Conservation (phyloP, 2,797 vertebrate genomes). For the Eulemur mongoz region DNA sequence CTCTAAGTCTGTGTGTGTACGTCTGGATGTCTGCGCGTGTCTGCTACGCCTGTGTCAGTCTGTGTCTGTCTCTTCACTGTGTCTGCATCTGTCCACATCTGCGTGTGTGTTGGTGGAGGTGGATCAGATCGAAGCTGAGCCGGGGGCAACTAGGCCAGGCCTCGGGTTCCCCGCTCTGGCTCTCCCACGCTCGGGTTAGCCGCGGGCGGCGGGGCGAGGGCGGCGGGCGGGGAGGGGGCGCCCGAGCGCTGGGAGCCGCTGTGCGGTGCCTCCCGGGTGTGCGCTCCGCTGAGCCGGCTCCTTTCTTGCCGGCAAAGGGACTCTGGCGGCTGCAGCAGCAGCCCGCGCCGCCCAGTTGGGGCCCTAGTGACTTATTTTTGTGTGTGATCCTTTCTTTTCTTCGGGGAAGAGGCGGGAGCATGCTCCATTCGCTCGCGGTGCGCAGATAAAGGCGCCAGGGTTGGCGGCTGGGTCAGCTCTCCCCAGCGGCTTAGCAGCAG, state of each 20-base stretch:
- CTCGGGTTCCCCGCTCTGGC: not conserved
- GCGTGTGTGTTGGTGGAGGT: not conserved
- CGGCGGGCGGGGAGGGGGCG: not conserved
- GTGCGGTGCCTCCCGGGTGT: not conserved
- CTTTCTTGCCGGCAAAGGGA: constrained; percentile 61
- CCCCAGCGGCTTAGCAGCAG: not conserved
- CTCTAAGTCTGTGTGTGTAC: not conserved
- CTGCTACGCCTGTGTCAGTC: not conserved
- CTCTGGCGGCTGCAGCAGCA: not conserved
- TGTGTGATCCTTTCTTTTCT: constrained; percentile 77
- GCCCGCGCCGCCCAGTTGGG: constrained; percentile 66
- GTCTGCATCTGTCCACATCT: not conserved
- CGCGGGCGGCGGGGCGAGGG: fast-evolving
- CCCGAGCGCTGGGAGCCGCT: not conserved
- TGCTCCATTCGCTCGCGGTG: not conserved
- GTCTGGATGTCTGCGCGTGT: not conserved
- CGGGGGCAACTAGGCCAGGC: not conserved
- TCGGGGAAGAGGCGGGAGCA: constrained; percentile 60
- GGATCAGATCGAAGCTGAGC: not conserved
- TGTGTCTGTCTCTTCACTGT: constrained; percentile 3
- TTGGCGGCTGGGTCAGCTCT: constrained; percentile 8
- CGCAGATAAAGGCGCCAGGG: constrained; percentile 61
- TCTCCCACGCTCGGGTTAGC: constrained; percentile 32
- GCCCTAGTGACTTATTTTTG: constrained; percentile 78
- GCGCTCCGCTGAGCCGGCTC: constrained; percentile 21